These are phyloP conservation scores for Myotis pilosus DNA, from an alignment of 2,797 vertebrate species.

Conservation along the genomic window DNA sequence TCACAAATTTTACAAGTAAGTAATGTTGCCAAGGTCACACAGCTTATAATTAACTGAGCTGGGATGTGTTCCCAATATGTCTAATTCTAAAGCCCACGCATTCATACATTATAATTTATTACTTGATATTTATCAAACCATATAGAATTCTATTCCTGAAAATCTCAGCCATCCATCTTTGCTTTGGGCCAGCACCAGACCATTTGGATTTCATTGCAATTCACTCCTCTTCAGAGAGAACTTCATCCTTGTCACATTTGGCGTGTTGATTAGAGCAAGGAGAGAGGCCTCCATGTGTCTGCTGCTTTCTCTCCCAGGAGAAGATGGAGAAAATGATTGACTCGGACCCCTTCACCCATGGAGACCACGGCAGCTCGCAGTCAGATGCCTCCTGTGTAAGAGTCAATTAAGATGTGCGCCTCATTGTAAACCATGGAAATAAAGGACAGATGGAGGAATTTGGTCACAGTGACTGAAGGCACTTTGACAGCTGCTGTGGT, in stretches of 20 bases:
- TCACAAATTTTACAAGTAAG: constrained; percentile 45
- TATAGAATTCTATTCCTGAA: constrained; percentile 63
- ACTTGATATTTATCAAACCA: constrained; percentile 55
- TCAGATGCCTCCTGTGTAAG: constrained; percentile 5
- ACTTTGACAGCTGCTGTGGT: constrained; percentile 10
- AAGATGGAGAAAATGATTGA: constrained; percentile 27
- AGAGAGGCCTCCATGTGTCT: background rate
- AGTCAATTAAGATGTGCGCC: constrained; percentile 46
- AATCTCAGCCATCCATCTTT: constrained; percentile 54
- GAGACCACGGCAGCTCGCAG: background rate
- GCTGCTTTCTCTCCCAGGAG: background rate
- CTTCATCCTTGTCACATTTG: background rate
- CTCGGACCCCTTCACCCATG: background rate
- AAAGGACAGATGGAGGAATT: constrained; percentile 56
- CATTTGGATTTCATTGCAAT: background rate
- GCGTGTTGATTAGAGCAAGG: background rate
- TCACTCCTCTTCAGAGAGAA: background rate
- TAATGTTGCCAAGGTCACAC: background rate
- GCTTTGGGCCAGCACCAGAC: constrained; percentile 2
- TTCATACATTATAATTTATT: constrained; percentile 51
- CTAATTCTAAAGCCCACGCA: constrained; percentile 44
- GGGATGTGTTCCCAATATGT: constrained; percentile 42
- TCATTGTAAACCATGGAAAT: constrained; percentile 42
- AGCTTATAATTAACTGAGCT: constrained; percentile 52
- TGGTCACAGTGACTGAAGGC: constrained; percentile 3